Evolutionary conservation across 2,797 vertebrate genomes (phyloP).

Genomic region (Natrix natrix): DNA sequence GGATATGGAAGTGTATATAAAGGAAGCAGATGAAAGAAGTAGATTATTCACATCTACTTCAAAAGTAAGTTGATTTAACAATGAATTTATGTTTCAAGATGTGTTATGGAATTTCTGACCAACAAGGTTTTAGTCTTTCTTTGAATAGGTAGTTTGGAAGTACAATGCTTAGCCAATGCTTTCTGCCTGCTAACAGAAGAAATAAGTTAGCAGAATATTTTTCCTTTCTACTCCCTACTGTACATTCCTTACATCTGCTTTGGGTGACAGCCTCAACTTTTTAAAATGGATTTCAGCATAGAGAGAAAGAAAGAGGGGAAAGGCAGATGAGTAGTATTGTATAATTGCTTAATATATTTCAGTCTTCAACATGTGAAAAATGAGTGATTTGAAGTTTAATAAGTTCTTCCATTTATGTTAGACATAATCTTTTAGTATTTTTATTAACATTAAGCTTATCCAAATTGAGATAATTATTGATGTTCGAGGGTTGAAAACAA

Average conservation of each 20-base stretch:
- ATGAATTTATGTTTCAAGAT: background rate
- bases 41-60: background rate
- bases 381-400: background rate
- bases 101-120: background rate
- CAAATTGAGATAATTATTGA: background rate
- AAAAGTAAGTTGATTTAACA: background rate
- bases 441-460: background rate
- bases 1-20: background rate
- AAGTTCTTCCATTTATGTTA: background rate
- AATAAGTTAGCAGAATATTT: background rate
- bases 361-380: background rate
- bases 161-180: background rate
- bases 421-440: background rate
- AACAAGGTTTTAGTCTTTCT: background rate
- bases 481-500: accelerated
- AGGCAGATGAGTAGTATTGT: background rate
- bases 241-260: background rate
- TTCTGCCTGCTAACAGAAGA: background rate
- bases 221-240: background rate
- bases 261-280: background rate
- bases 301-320: background rate
- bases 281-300: background rate
- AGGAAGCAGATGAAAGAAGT: background rate
- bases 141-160: background rate
- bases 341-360: background rate